Conservation (phyloP, 2,888 invertebrate genomes). For the Acrocyrtus sp. region DNA sequence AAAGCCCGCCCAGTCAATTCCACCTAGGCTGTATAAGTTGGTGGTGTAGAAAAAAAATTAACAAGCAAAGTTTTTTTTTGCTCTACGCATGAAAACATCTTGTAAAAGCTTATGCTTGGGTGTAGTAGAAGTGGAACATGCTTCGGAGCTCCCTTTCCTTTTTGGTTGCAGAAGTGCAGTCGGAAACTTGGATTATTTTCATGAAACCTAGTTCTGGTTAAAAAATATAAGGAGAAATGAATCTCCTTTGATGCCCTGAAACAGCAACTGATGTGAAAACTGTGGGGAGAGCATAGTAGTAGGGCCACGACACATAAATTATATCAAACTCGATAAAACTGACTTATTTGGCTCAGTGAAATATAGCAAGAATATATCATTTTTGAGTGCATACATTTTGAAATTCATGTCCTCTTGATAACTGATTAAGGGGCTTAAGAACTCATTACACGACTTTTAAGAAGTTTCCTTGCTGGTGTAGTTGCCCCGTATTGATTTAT, state of each 20-base stretch:
- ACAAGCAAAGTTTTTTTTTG: background rate
- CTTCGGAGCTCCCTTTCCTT: background rate
- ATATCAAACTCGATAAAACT: background rate
- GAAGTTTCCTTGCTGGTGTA: slow-evolving; percentile 17
- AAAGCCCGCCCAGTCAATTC: slow-evolving; percentile 45
- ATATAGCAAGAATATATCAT: background rate
- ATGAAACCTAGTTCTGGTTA: no score
- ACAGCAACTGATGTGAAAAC: background rate
- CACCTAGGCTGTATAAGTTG: background rate
- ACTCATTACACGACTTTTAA: slow-evolving; percentile 34
- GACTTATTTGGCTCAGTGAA: background rate
- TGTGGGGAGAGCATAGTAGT: background rate
- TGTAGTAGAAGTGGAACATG: background rate
- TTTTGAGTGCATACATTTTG: background rate
- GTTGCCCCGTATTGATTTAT: slow-evolving; percentile 33
- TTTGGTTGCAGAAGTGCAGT: background rate
- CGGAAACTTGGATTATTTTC: background rate
- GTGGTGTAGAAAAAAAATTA: background rate
- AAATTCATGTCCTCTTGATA: slow-evolving; percentile 39
- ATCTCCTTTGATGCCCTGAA: no score
- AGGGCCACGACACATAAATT: slow-evolving; percentile 20
- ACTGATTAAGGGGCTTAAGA: slow-evolving; percentile 37
- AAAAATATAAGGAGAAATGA: no score
- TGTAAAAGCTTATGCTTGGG: background rate
- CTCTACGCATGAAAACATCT: background rate